Evolutionary conservation across 2,113 vertebrate species (phyloP).

Genomic region (Cyprinodon tularosa): DNA sequence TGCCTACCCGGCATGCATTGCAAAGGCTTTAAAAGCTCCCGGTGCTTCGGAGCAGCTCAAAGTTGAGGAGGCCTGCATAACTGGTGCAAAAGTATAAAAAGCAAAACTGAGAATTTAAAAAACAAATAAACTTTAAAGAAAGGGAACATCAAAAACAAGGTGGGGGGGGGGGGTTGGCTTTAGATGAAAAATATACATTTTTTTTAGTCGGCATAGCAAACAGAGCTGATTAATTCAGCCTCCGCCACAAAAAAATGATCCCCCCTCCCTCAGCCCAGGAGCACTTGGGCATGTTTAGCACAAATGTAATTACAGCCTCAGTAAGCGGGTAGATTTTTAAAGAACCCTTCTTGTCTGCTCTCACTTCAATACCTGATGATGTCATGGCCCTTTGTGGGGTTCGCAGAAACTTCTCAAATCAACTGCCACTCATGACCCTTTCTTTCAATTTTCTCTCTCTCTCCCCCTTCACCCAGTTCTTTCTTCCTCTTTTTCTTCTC

Average conservation of each 20-base stretch:
- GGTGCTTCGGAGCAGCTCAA: conserved; percentile 55
- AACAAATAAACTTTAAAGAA: conserved; percentile 27
- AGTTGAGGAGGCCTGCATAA: conserved; percentile 39
- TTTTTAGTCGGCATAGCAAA: conserved; percentile 79
- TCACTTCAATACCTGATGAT: conserved; percentile 90
- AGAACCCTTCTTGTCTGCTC: conserved; percentile 82
- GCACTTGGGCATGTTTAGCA: conserved; percentile 90
- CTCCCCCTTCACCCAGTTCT: conserved; percentile 66
- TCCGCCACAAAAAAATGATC: conserved; percentile 82
- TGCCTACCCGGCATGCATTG: conserved; percentile 73
- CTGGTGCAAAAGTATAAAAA: conserved; percentile 44
- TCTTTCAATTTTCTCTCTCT: conserved; percentile 76
- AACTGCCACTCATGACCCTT: conserved; percentile 86
- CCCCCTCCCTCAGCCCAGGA: conserved; percentile 84
- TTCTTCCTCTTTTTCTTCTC: conserved; percentile 71
- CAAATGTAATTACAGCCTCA: conserved; percentile 95
- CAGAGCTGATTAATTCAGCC: conserved; percentile 89
- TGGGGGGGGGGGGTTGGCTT: conserved; percentile 58
- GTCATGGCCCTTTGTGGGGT: conserved; percentile 86
- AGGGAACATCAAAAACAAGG: conserved; percentile 24
- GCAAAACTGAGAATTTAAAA: conserved; percentile 25
- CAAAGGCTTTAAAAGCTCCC: conserved; percentile 69
- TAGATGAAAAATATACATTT: conserved; percentile 64
- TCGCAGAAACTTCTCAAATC: conserved; percentile 86
- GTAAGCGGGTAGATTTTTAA: conserved; percentile 88